A percentile compares a stretch with the other conserved stretches of the same genome.
These are phyloP conservation scores for Chunga burmeisteri DNA, from an alignment of 2,113 vertebrate species.

Conservation along the genomic window DNA sequence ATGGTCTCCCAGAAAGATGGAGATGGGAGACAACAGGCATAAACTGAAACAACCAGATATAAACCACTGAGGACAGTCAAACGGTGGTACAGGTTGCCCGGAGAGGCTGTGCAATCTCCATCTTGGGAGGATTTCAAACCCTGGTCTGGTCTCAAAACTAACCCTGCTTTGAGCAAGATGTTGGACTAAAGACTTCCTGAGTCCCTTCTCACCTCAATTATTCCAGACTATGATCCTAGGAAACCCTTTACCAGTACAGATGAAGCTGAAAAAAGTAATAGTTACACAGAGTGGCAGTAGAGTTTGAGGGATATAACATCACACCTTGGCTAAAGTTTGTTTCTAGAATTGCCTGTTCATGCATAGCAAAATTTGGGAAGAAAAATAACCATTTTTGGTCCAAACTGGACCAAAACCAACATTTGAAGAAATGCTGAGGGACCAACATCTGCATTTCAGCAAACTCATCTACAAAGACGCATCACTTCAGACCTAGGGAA, in stretches of 20 bases:
- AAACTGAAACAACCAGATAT: background rate
- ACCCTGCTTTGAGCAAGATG: background rate
- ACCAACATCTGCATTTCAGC: slow-evolving; percentile 30
- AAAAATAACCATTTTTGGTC: background rate
- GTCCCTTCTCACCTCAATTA: background rate
- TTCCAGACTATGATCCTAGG: background rate
- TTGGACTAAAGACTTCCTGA: background rate
- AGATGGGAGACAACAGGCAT: background rate
- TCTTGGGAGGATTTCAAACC: background rate
- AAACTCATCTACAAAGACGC: background rate
- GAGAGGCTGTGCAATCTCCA: background rate
- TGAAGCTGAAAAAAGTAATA: background rate
- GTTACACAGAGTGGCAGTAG: background rate
- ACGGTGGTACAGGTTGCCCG: fast-evolving
- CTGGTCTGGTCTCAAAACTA: background rate
- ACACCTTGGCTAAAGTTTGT: background rate
- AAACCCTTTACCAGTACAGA: background rate
- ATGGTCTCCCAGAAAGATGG: background rate
- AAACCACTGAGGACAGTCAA: background rate
- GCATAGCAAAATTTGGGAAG: background rate
- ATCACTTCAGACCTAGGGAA: background rate
- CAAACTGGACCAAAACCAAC: slow-evolving; percentile 7
- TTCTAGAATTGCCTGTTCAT: background rate
- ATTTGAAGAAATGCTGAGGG: background rate
- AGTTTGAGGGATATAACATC: background rate